A percentile compares a stretch with the other conserved stretches of the same genome.
Conservation (phyloP, 2,113 vertebrate genomes). For the Triplophysa tibetana region DNA sequence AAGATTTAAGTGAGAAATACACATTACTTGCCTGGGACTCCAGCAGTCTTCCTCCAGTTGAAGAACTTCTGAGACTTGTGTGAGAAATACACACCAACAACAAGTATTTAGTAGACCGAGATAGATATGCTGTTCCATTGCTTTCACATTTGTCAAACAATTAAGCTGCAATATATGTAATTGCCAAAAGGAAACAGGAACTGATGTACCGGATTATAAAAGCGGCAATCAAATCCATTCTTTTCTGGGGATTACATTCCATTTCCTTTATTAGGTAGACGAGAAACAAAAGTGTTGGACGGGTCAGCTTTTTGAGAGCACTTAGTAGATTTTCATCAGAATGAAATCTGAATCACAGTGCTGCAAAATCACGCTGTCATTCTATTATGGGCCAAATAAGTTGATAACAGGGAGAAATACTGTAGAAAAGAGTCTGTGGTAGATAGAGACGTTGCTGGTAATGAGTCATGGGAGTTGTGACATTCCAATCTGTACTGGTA, state of each 20-base stretch:
- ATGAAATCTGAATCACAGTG: neutral
- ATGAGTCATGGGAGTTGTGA: slow-evolving; percentile 6
- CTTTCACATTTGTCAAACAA: neutral
- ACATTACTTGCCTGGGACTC: too few relatives aligned
- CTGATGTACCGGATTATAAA: slow-evolving; percentile 1
- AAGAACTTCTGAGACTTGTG: too few relatives aligned
- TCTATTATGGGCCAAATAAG: too few relatives aligned
- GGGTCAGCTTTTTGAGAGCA: neutral
- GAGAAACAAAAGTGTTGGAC: neutral
- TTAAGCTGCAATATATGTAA: slow-evolving; percentile 18
- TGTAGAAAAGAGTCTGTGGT: neutral
- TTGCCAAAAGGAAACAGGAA: slow-evolving; percentile 11
- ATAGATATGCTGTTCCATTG: neutral
- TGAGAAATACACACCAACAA: too few relatives aligned
- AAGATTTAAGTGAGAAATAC: too few relatives aligned
- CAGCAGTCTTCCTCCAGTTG: too few relatives aligned
- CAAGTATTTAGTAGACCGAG: too few relatives aligned
- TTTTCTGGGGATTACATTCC: slow-evolving; percentile 22
- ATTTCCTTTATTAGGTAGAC: slow-evolving; percentile 19
- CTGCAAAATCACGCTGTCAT: too few relatives aligned
- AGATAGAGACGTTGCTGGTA: neutral
- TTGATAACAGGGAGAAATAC: neutral
- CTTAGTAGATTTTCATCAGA: slow-evolving; percentile 5
- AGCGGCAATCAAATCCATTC: slow-evolving; percentile 23
- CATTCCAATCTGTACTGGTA: slow-evolving; percentile 8